Evolutionary conservation across 2,888 invertebrate genomes (phyloP), one percentile per base, ranked within the genome.

Genomic region (Thereva nobilitata): DNA sequence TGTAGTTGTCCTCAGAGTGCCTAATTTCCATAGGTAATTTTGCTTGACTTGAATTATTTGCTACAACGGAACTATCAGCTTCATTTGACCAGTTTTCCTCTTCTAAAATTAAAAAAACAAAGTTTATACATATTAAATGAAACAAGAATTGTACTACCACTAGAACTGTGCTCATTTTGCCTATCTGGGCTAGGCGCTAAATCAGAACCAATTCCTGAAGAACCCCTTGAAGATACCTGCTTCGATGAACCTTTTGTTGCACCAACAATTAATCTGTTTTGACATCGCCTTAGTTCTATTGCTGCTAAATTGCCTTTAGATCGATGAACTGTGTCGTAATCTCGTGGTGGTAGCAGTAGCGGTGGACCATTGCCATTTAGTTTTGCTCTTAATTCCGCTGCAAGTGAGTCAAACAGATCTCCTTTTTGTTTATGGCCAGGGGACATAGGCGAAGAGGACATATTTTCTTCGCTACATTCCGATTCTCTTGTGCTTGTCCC

Each of bases 251-350:
- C 86, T 89, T 75, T 88, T 10, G 75, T 71, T 45, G 75, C 76
- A 37, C 79, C 80, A 61, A 81, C 81, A 71, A 81, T 81, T 53
- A 81, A 71, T 3, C 78, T 75, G 71, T 81, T 81, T 54, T 79
- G 78, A 71, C 81, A 81, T 66, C 81, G 77, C 55, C 89, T 79
- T 70, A 86, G 79, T 75, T 90, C 90, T 73, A 89, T 89, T 38
- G 88, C 89, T n/a, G 87, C 85, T 56, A 91, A 79, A 76, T 91
- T 90, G 5, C 92, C 92, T 70, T 89, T 85, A 63, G 81, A 81
- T 57, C 81, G 85, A 77, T 92, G 92, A 3, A 94, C 91, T 1
- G 95, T 95, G 80, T 97, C 96, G 83, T 97, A 97, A 80, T 97
- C 97, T 38, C 94, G 85, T 0, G 97, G 96, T 0, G 97, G 97